Evolutionary conservation across 1,140 invertebrate genomes (phyloP).

Genomic region (Dinothrombium tinctorium): DNA sequence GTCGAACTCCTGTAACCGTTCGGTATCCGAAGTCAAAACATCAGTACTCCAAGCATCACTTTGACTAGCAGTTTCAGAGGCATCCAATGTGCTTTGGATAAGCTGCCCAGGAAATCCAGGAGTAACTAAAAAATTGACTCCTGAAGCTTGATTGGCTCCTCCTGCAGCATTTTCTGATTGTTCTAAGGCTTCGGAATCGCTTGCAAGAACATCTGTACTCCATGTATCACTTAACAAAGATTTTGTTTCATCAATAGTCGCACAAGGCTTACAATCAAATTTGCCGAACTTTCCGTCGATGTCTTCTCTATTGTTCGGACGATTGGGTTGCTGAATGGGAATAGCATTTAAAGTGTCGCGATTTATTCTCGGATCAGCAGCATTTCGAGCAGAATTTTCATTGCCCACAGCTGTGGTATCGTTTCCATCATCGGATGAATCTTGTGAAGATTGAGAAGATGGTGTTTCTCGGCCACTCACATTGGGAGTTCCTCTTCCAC

Average conservation of each 20-base stretch:
- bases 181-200: too few relatives aligned
- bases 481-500: conserved; percentile 61
- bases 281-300: conserved; percentile 98
- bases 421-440: conserved; percentile 4
- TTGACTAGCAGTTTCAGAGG: too few relatives aligned
- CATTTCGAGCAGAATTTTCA: not conserved
- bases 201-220: conserved; percentile 85
- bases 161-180: not conserved
- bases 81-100: conserved; percentile 26
- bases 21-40: conserved; percentile 62
- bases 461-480: conserved; percentile 82
- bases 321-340: not conserved
- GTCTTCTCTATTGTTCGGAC: conserved; percentile 26
- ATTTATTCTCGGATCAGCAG: not conserved
- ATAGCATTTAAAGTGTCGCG: not conserved
- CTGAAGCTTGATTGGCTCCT: too few relatives aligned
- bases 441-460: conserved; percentile 41
- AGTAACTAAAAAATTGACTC: not conserved
- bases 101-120: not conserved
- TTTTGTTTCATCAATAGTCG: conserved; percentile 66
- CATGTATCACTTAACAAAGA: conserved; percentile 90
- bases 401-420: not conserved
- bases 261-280: conserved; percentile 76
- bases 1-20: conserved; percentile 57
- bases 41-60: conserved; percentile 97